Evolutionary conservation across 2,113 vertebrate species (phyloP), one percentile per base, ranked within the genome.

Genomic region (Panthera tigris): DNA sequence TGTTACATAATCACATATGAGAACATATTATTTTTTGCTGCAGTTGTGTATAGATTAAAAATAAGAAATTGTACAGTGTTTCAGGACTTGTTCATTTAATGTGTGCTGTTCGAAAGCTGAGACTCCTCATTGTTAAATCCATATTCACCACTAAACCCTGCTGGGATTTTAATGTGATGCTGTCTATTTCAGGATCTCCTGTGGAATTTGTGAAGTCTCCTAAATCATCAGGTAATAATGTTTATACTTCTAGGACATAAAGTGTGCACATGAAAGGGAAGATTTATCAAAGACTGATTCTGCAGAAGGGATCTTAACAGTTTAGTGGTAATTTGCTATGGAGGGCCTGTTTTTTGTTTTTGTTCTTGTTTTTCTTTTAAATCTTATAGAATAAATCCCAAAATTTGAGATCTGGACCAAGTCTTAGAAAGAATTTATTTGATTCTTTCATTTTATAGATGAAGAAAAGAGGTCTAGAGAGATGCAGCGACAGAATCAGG

Each of bases 151-250:
- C 0, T 23, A 50, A 50, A 31, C 25, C 52, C 63, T 83, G 55
- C 96, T 86, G 63, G 13, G 61, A 92, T 85, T 89, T 50, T 96
- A 71, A 89, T 63, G 31, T 23, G 7, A 48, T 65, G 25, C 66
- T 71, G n/a, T 63, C 69, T 92, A 79, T 71, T 92, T 97, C 36
- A 55, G 69, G 36, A 79, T 96, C 65, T 93, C 66, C 80, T 55
- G 31, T 50, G 63, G 85, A 74, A 95, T 61, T n/a, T 84, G 45
- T 74, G 33, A 91, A 78, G 45, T 82, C 69, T 84, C 29, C 90
- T 82, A 96, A 94, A 78, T 79, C 86, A 97, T 91, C 65, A 95
- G 66, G 68, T 88, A 69, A 96, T 89, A 81, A 95, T 74, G 61
- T 84, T 95, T 95, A 96, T 45, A n/a, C 14, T 84, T 87, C 55